phyloP scores from a whole-genome alignment of 2,113 vertebrate species.

The Ptyas mucosa region DNA sequence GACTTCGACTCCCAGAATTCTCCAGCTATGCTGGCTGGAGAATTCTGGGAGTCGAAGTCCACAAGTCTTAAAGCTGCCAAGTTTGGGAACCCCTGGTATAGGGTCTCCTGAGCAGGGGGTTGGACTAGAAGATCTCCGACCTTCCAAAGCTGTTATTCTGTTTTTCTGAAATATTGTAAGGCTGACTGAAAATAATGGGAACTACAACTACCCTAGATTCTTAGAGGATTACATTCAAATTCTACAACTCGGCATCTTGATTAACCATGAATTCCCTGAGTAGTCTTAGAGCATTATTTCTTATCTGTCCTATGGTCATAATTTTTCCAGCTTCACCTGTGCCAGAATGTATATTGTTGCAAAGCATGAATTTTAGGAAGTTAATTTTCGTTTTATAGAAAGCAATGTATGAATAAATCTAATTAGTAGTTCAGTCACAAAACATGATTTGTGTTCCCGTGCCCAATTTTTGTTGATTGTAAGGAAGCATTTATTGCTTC shows the following conservation, averaged over 20 bases:
- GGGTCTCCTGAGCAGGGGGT: too few species aligned
- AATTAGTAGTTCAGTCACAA: slow-evolving; percentile 32
- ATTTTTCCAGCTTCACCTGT: not conserved
- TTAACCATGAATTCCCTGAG: not conserved
- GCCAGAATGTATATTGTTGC: not conserved
- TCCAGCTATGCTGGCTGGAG: too few species aligned
- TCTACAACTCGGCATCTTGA: not conserved
- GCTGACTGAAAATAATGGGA: not conserved
- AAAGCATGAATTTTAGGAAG: not conserved
- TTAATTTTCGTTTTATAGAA: slow-evolving; percentile 36
- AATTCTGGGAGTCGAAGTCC: too few species aligned
- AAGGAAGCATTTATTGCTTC: slow-evolving; percentile 62
- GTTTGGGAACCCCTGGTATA: too few species aligned
- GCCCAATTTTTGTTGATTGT: slow-evolving; percentile 56
- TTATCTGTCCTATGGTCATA: not conserved
- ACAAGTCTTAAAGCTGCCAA: too few species aligned
- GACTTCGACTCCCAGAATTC: too few species aligned
- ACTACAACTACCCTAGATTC: not conserved
- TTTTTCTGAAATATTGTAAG: not conserved
- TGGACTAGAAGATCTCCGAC: not conserved
- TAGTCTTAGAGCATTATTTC: not conserved
- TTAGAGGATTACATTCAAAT: not conserved
- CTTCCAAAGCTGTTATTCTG: not conserved
- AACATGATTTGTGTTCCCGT: slow-evolving; percentile 34
- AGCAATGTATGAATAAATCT: slow-evolving; percentile 11